A percentile compares a stretch with the other conserved stretches of the same genome.
These are phyloP conservation scores for Lophura nycthemera DNA, from an alignment of 2,113 vertebrate species.

Conservation along the genomic window DNA sequence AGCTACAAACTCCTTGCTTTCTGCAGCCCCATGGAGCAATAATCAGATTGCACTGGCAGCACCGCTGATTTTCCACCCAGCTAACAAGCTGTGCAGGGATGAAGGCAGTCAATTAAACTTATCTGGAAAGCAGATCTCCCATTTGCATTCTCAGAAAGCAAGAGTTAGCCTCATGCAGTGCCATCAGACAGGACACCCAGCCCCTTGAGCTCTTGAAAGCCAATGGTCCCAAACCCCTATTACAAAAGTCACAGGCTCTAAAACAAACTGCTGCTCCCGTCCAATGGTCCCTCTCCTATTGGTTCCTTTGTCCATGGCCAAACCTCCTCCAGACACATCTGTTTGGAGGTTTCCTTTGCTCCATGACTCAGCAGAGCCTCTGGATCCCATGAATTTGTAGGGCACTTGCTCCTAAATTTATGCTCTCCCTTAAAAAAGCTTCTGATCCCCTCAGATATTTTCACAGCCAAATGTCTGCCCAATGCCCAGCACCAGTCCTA, in stretches of 20 bases:
- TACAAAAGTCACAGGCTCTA: background rate
- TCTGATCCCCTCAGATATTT: background rate
- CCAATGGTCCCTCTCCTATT: background rate
- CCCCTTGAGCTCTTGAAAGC: background rate
- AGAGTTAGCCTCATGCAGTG: background rate
- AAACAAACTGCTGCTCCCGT: background rate
- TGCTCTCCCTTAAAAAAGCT: background rate
- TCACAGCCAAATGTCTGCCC: background rate
- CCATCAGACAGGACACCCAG: background rate
- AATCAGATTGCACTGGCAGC: slow-evolving; percentile 40
- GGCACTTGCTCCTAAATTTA: background rate
- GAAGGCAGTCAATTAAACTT: slow-evolving; percentile 44
- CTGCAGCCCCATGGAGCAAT: slow-evolving; percentile 9
- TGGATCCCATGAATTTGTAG: background rate
- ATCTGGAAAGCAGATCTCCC: background rate
- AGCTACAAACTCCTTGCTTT: background rate
- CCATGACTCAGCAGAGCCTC: background rate
- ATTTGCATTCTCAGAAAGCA: slow-evolving; percentile 40
- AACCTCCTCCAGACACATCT: background rate
- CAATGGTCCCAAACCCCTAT: background rate
- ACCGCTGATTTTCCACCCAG: slow-evolving; percentile 14
- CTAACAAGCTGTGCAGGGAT: slow-evolving; percentile 26
- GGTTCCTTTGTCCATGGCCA: background rate
- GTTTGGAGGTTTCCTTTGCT: background rate
- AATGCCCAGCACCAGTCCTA: too few species aligned